Conservation (phyloP, 2,113 vertebrate genomes). For the Catharus fuscescens region DNA sequence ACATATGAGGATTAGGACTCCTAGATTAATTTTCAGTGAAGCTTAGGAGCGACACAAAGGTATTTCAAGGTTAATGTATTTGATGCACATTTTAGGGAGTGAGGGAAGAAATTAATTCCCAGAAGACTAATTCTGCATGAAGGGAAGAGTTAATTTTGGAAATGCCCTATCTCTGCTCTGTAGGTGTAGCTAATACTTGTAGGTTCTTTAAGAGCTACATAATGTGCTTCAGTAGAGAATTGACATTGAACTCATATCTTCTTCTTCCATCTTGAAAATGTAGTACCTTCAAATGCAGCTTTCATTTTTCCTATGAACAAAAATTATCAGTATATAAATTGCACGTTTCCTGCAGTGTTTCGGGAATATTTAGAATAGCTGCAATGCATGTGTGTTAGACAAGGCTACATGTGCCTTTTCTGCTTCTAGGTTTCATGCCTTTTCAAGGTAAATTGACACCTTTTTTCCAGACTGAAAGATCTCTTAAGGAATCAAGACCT, state of each 20-base stretch:
- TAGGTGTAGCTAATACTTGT: neutral
- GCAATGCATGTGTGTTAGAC: neutral
- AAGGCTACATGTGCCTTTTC: neutral
- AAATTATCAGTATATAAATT: neutral
- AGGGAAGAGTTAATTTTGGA: slow-evolving; percentile 2
- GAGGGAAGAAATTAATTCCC: neutral
- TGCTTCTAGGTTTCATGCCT: neutral
- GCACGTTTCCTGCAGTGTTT: neutral
- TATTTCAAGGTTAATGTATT: slow-evolving; percentile 19
- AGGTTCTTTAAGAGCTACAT: neutral
- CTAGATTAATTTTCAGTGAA: neutral
- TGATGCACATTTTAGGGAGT: neutral
- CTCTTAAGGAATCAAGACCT: neutral
- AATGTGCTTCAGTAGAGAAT: neutral
- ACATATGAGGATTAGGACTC: neutral
- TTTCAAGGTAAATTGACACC: neutral
- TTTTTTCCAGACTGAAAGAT: neutral
- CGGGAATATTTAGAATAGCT: neutral
- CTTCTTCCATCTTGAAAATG: neutral
- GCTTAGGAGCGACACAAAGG: neutral
- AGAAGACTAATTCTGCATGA: neutral
- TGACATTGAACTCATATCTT: neutral
- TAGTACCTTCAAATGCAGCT: neutral
- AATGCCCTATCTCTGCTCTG: neutral
- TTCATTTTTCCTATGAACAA: neutral